Evolutionary conservation across 1,140 invertebrate species (phyloP).

Genomic region (Nautilus pompilius): DNA sequence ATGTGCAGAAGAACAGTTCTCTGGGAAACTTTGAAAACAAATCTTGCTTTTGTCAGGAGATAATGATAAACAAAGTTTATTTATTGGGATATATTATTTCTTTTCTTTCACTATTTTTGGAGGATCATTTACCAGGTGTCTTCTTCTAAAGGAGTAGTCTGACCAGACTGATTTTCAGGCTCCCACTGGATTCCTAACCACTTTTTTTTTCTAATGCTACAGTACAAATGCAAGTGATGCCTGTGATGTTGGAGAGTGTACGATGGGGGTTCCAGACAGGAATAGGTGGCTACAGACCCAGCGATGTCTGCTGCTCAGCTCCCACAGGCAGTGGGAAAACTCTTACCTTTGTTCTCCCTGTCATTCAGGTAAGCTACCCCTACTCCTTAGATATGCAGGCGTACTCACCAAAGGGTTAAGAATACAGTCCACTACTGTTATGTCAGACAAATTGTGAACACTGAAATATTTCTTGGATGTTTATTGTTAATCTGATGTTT

Average conservation of each 20-base stretch:
- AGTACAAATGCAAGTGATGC: conserved; percentile 82
- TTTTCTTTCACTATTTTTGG: neutral
- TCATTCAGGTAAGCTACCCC: conserved; percentile 72
- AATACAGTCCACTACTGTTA: too few species aligned
- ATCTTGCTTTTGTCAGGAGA: neutral
- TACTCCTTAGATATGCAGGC: too few species aligned
- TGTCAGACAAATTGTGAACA: too few species aligned
- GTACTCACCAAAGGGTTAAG: too few species aligned
- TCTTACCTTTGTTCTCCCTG: conserved; percentile 87
- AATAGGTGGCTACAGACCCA: conserved; percentile 56
- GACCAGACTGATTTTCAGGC: neutral
- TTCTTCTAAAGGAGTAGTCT: neutral
- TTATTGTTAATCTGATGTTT: too few species aligned
- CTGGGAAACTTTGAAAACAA: neutral
- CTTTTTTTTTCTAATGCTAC: conserved; percentile 46
- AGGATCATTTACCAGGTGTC: neutral
- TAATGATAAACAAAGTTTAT: neutral
- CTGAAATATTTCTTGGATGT: too few species aligned
- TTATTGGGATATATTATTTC: neutral
- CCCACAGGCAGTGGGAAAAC: conserved; percentile 99
- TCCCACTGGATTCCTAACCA: neutral
- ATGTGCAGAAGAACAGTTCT: too few species aligned
- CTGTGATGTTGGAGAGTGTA: conserved; percentile 66
- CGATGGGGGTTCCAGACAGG: conserved; percentile 25
- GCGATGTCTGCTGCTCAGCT: conserved; percentile 94